Base-by-base conservation (phyloP, 2,113 vertebrate species). In the Urocolius indicus region DNA sequence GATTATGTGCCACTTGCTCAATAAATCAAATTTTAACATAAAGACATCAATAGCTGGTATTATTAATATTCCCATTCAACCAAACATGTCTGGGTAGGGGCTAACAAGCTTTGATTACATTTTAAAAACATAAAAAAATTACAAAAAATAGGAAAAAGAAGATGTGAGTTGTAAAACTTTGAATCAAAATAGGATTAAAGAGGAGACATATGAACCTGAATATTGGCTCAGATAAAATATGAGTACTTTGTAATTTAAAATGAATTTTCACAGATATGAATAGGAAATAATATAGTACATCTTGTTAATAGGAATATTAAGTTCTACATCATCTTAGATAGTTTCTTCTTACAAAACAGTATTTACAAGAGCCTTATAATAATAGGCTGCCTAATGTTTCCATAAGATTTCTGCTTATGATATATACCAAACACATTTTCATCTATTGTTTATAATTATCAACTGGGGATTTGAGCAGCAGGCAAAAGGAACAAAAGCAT, bases 11-110 rank as follows among this genome's bases (percentile, higher is more conserved):
- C 92, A 90, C 91, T 95, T 90, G 94, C 82, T 93, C 75, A 90
- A 96, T 96, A 93, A 96, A 96, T 97, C 89, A 97, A 91, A 89
- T 91, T 97, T 96, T 85, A 96, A 94, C 93, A 97, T 96, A 94
- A 96, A 97, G 96, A 95, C 84, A 94, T 95, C 92, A 97, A 86
- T 95, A 96, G 84, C 62, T 95, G 61, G 86, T 78, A 89, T 94
- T 96, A 92, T 85, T 97, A 97, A 95, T 96, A 96, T 90, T 96
- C 87, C 78, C 84, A 97, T 96, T 96, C 94, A 96, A 82, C 65
- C 62, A 73, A 94, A 97, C 77, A 30, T 89, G 52, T 57, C 48
- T 84, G 82, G 61, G 79, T 51, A 94, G 84, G 87, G 91, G 88
- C 80, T 97, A 95, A 97, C 73, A 89, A 91, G 84, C 92, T 94